phyloP scores from a whole-genome alignment of 1,140 invertebrate species.

The Nephotettix cincticeps region DNA sequence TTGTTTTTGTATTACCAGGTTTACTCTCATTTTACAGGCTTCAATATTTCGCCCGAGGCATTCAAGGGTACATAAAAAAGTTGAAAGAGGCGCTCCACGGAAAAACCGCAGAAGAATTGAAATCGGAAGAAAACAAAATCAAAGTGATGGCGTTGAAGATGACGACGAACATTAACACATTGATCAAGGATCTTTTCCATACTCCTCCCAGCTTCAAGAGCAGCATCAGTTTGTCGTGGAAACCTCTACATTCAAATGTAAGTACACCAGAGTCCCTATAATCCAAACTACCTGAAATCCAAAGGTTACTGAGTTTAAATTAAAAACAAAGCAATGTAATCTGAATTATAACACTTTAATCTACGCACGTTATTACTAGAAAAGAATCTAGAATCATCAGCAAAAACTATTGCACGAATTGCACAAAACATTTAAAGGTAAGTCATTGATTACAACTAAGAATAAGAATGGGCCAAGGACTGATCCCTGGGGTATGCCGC shows the following conservation, averaged over 20 bases:
- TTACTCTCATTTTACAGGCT: slow-evolving; percentile 54
- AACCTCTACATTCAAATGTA: slow-evolving; percentile 50
- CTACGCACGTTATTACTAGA: no score
- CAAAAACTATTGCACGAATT: no score
- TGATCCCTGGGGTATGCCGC: no score
- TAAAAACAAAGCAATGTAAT: no score
- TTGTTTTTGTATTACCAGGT: slow-evolving; percentile 21
- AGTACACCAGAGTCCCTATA: no score
- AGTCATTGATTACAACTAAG: no score
- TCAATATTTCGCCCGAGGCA: slow-evolving; percentile 89
- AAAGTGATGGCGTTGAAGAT: slow-evolving; percentile 85
- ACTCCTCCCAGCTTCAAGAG: slow-evolving; percentile 91
- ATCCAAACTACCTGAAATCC: no score
- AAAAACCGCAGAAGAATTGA: slow-evolving; percentile 70
- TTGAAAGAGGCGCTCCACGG: slow-evolving; percentile 82
- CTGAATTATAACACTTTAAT: no score
- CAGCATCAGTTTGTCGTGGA: slow-evolving; percentile 83
- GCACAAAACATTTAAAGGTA: no score
- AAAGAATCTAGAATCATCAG: no score
- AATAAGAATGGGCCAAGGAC: no score
- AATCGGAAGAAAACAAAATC: slow-evolving; percentile 80
- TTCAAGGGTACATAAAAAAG: slow-evolving; percentile 90
- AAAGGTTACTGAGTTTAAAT: no score
- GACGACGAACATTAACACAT: slow-evolving; percentile 88
- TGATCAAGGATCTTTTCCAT: slow-evolving; percentile 95